Base-by-base conservation (phyloP, 2,113 vertebrate genomes). In the Heterotis niloticus region DNA sequence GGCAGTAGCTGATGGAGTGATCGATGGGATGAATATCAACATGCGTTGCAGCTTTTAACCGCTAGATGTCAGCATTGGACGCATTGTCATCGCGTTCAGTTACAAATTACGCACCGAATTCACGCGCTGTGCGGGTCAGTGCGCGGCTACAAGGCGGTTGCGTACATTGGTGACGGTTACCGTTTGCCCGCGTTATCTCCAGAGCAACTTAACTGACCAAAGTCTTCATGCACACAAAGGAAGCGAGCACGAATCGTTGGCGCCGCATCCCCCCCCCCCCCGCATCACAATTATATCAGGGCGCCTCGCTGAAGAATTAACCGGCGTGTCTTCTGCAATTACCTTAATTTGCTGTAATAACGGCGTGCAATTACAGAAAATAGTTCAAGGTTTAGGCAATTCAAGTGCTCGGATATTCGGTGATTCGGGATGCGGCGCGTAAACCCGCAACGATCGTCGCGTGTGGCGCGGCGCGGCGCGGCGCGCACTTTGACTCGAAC, bases 291-390 rank as follows among this genome's bases (percentile, higher is more conserved):
- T 54, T 23, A 44, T 44, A 44, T 72, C 20, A 72, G 69, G 44
- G 34, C 34, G 34, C 34, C 34, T 2, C 34, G 34, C 34, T 59
- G 75, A 85, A 79, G 84, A 91, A 92, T 89, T 88, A 90, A 81
- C 78, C 44, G 64, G 76, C 82, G 85, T 84, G 84, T 90, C 88
- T 84, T 83, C 76, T 82, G 85, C 89, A 92, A 92, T 92, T 92
- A 83, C 54, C 62, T 85, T 92, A 92, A 92, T 92, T 91, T 87
- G 74, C 82, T 85, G 62, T 89, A 89, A 91, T 88, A 89, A 83
- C 85, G 79, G 34, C 34, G 34, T 44, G 87, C 88, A 81, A 84
- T 88, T 86, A 81, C 83, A 85, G 81, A 85, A 84, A 82, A 86
- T 82, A 81, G 84, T 81, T 85, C 79, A 86, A 88, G 89, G 87